A percentile compares a stretch with the other conserved stretches of the same genome.
These are phyloP conservation scores for Formica exsecta DNA, from an alignment of 1,140 invertebrate genomes.

Conservation along the genomic window DNA sequence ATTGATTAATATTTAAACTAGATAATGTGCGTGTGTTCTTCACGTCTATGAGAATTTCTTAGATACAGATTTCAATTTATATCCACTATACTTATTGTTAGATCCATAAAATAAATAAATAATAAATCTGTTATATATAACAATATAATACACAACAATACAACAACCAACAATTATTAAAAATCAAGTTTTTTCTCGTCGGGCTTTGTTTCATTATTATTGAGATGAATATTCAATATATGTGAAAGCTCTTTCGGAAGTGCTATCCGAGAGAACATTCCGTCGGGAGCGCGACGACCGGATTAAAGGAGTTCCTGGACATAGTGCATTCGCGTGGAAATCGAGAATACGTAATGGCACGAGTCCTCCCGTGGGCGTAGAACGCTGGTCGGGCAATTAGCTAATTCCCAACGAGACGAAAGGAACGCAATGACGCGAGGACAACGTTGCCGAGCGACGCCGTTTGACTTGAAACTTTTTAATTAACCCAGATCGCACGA, in stretches of 20 bases:
- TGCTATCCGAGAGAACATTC: conserved; percentile 22
- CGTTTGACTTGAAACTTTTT: conserved; percentile 78
- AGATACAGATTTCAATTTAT: background rate
- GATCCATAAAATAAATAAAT: background rate
- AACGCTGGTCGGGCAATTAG: conserved; percentile 74
- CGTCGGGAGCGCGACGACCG: conserved; percentile 34
- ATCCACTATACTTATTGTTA: background rate
- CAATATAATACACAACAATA: background rate
- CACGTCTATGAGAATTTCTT: background rate
- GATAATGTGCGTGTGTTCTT: background rate
- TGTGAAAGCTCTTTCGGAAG: conserved; percentile 8
- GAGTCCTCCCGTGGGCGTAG: conserved; percentile 39
- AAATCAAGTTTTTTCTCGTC: background rate
- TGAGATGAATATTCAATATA: conserved; percentile 37
- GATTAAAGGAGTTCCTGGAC: conserved; percentile 57
- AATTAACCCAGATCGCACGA: conserved; percentile 74
- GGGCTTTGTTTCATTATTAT: background rate
- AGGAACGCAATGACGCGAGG: conserved; percentile 33
- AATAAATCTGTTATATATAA: background rate
- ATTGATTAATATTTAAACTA: background rate
- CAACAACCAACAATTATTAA: background rate
- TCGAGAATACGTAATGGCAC: conserved; percentile 56
- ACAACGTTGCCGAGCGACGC: conserved; percentile 53
- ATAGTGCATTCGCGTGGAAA: conserved; percentile 44
- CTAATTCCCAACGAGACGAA: conserved; percentile 70